Evolutionary conservation across 2,888 invertebrate species (phyloP).

Genomic region (Meteorus colon): DNA sequence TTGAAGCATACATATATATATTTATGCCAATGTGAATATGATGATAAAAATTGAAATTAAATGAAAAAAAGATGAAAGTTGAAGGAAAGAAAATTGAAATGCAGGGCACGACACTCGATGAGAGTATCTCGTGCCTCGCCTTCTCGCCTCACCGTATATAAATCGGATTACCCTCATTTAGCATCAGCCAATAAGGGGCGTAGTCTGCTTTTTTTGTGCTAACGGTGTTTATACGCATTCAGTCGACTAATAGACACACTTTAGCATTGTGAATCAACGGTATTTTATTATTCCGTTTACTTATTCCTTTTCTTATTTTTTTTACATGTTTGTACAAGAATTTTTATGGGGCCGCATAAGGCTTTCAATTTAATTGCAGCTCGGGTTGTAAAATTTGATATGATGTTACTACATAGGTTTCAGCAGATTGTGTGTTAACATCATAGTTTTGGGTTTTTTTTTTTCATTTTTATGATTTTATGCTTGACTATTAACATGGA

Average conservation of each 20-base stretch:
- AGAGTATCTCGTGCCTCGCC: constrained; percentile 17
- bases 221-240: constrained; percentile 11
- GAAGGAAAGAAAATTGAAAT: constrained; percentile 4
- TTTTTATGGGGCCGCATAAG: not conserved
- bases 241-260: constrained; percentile 6
- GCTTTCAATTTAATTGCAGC: not conserved
- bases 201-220: constrained; percentile 37
- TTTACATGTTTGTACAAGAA: not conserved
- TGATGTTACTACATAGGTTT: not conserved
- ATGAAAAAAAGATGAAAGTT: not conserved
- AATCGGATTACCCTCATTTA: constrained; percentile 64
- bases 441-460: not conserved
- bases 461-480: too few species aligned
- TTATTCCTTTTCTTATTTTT: constrained; percentile 8
- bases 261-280: constrained; percentile 16
- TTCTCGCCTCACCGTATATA: constrained; percentile 47
- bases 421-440: not conserved
- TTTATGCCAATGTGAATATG: constrained; percentile 29
- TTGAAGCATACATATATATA: constrained; percentile 42
- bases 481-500: too few species aligned
- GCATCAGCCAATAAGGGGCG: constrained; percentile 48
- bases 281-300: not conserved
- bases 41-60: constrained; percentile 38
- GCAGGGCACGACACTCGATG: constrained; percentile 20
- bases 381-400: not conserved